Conservation (phyloP, 2,888 invertebrate genomes). For the Amaurobius ferox region DNA sequence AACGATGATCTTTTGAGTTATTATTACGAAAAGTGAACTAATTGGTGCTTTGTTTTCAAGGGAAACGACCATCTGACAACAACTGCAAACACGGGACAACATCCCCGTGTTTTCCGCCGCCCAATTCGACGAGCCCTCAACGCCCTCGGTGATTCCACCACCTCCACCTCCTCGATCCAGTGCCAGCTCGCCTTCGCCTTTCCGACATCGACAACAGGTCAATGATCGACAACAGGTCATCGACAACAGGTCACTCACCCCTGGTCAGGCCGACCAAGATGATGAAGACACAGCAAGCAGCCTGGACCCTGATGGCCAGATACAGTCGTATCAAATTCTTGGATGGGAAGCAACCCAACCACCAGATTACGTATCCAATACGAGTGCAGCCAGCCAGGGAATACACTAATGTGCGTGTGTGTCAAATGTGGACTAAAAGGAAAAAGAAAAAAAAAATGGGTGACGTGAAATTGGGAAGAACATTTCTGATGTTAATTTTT, state of each 20-base stretch:
- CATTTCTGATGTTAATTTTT: background rate
- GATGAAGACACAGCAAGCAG: constrained; percentile 60
- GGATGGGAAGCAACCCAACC: constrained; percentile 48
- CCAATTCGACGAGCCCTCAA: constrained; percentile 38
- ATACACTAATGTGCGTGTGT: background rate
- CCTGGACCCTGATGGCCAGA: constrained; percentile 42
- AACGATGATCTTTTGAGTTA: too few relatives aligned
- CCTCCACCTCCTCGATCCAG: constrained; percentile 53
- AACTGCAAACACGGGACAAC: constrained; percentile 70
- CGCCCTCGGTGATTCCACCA: constrained; percentile 38
- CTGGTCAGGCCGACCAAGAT: background rate
- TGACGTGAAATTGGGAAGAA: background rate
- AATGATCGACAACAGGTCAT: background rate
- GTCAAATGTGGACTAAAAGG: too few relatives aligned
- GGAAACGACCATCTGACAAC: constrained; percentile 73
- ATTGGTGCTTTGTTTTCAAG: constrained; percentile 15
- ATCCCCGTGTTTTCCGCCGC: constrained; percentile 56
- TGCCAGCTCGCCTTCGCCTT: constrained; percentile 36
- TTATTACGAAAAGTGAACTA: too few relatives aligned
- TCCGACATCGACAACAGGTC: constrained; percentile 29
- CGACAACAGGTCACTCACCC: background rate
- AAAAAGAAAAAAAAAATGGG: background rate
- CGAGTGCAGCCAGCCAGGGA: background rate
- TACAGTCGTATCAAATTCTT: constrained; percentile 59
- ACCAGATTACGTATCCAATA: constrained; percentile 31